phyloP scores from a whole-genome alignment of 2,888 invertebrate genomes.

The Diachrysia chrysitis region DNA sequence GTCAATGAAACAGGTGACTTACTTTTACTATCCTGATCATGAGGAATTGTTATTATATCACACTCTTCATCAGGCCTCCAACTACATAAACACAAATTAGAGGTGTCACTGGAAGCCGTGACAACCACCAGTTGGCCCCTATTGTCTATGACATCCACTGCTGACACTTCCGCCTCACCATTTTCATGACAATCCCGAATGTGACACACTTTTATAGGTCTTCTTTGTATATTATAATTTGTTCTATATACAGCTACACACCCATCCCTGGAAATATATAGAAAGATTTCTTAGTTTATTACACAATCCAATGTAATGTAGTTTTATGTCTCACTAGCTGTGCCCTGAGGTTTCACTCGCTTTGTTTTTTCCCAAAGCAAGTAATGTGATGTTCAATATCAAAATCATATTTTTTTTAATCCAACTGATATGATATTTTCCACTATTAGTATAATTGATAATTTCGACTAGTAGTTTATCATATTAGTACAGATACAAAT shows the following conservation, averaged over 20 bases:
- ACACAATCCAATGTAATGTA: too few relatives aligned
- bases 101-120: conserved; percentile 71
- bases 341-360: too few relatives aligned
- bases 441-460: too few relatives aligned
- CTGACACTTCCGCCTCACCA: conserved; percentile 78
- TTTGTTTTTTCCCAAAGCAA: too few relatives aligned
- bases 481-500: neutral
- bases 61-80: conserved; percentile 31
- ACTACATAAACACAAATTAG: conserved; percentile 61
- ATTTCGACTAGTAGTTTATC: too few relatives aligned
- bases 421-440: too few relatives aligned
- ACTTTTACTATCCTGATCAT: conserved; percentile 36
- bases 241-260: conserved; percentile 71
- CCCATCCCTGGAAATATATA: conserved; percentile 78
- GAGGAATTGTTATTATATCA: conserved; percentile 13
- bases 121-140: conserved; percentile 59
- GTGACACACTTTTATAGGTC: conserved; percentile 69
- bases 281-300: neutral
- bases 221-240: conserved; percentile 58
- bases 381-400: too few relatives aligned
- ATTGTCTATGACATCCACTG: conserved; percentile 73
- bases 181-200: conserved; percentile 75
- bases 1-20: conserved; percentile 22
- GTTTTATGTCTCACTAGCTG: neutral
- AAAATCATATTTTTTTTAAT: too few relatives aligned